Evolutionary conservation across 1,140 invertebrate species (phyloP).

Genomic region (Paramacrobiotus metropolitanus): DNA sequence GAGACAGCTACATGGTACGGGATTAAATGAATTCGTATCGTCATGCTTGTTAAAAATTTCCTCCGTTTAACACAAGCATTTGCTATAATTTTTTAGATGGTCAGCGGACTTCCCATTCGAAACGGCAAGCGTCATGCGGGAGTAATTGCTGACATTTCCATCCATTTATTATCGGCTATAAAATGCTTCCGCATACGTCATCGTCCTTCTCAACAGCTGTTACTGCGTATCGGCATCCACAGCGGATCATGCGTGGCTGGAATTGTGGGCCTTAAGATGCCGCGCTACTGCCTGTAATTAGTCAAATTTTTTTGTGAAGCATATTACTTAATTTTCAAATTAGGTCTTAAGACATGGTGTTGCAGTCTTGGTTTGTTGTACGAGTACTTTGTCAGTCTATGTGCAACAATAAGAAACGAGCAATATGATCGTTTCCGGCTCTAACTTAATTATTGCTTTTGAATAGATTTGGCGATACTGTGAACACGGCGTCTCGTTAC

Average conservation of each 20-base stretch:
- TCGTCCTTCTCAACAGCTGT: conserved; percentile 10
- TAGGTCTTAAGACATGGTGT: too few species aligned
- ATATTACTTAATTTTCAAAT: too few species aligned
- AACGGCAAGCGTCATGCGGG: conserved; percentile 5
- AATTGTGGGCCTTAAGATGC: conserved; percentile 70
- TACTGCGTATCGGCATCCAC: conserved; percentile 23
- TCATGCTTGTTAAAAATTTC: neutral
- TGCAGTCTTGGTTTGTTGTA: too few species aligned
- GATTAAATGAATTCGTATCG: too few species aligned
- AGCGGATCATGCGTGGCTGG: conserved; percentile 25
- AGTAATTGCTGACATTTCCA: conserved; percentile 3
- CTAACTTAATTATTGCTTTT: too few species aligned
- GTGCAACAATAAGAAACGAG: too few species aligned
- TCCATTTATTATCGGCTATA: conserved; percentile 4
- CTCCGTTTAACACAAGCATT: neutral
- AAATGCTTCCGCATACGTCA: neutral
- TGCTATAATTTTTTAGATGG: conserved; percentile 18
- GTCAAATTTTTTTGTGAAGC: too few species aligned
- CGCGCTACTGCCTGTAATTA: conserved; percentile 52
- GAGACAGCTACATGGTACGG: conserved; percentile 28
- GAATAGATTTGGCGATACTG: too few species aligned
- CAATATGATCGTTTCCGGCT: too few species aligned
- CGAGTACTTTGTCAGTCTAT: too few species aligned
- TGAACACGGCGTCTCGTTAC: too few species aligned
- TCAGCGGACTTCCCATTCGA: conserved; percentile 12